Conservation (phyloP, 2,113 vertebrate species). For the Cebus imitator region DNA sequence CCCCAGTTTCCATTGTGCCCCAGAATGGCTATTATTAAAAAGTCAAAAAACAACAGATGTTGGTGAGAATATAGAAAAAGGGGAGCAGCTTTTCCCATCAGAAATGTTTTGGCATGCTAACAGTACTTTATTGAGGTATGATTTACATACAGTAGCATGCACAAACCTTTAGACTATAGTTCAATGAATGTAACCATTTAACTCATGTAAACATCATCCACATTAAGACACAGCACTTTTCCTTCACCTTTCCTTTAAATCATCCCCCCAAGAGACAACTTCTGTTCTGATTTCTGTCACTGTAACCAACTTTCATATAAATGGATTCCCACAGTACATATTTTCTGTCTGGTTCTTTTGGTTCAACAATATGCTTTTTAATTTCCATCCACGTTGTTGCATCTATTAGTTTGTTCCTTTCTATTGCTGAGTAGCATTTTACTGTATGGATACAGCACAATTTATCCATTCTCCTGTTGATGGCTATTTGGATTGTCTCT, state of each 20-base stretch:
- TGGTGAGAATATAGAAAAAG: too few species aligned
- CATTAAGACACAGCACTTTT: background rate
- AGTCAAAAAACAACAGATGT: too few species aligned
- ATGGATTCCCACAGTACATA: background rate
- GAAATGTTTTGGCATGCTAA: background rate
- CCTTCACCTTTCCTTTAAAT: background rate
- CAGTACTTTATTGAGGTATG: background rate
- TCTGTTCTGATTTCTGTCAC: background rate
- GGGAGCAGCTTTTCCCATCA: background rate
- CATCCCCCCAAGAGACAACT: background rate
- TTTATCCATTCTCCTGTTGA: background rate
- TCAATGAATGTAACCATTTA: background rate
- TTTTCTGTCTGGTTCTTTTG: background rate
- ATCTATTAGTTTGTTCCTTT: background rate
- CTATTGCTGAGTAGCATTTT: background rate
- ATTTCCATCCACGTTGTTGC: background rate
- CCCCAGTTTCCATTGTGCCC: too few species aligned
- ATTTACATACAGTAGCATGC: background rate
- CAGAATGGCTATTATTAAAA: too few species aligned
- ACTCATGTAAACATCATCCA: background rate
- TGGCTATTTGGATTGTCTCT: background rate
- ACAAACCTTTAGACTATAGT: background rate
- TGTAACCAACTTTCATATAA: background rate
- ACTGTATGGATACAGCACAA: background rate
- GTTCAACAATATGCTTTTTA: background rate